Evolutionary conservation across 2,113 vertebrate species (phyloP), one percentile per base, ranked within the genome.

Genomic region (Phalacrocorax carbo): DNA sequence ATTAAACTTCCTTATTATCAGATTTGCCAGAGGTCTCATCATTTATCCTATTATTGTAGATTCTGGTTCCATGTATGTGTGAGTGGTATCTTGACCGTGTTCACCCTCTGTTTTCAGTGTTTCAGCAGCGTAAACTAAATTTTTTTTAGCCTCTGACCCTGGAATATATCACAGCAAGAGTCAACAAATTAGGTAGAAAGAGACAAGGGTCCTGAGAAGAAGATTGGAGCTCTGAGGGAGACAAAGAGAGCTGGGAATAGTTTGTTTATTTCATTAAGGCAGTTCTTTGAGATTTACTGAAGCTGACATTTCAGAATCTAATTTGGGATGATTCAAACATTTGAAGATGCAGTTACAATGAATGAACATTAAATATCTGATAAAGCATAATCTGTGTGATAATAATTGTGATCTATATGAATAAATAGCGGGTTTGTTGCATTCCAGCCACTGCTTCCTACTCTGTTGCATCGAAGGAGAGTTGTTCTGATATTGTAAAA

Each of bases 1-100:
- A 70, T 96, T 94, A 36, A 97, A 92, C 57, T 95, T 94, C 71
- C 27, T 40, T 90, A 38, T 88, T 95, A 95, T 66, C 93, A 92
- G 85, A 73, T 90, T 95, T 96, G 73, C 88, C 86, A 91, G 82
- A 38, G 49, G 14, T 95, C 69, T 88, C 70, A 34, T 94, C 2
- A 1, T 95, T 96, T 96, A 82, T 92, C 57, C 75, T 94, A 2
- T 94, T 96, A 89, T 17, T 82, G 64, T 86, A 81, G 73, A 82
- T 88, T 76, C 70, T 64, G 19, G 2, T 86, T 91, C 54, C 17
- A 2, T 92, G 51, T 96, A 94, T 93, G 26, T 61, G 40, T 93
- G 69, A 85, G 51, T 40, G 49, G 12, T 44, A 38, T 90, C 48
- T 73, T 78, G 32, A 80, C 14, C 11, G 19, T 36, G 21, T 83